Percentiles rank a stretch among this genome's conserved stretches.
phyloP scores from a whole-genome alignment of 2,113 vertebrate species.

The human (Homo sapiens) region DNA sequence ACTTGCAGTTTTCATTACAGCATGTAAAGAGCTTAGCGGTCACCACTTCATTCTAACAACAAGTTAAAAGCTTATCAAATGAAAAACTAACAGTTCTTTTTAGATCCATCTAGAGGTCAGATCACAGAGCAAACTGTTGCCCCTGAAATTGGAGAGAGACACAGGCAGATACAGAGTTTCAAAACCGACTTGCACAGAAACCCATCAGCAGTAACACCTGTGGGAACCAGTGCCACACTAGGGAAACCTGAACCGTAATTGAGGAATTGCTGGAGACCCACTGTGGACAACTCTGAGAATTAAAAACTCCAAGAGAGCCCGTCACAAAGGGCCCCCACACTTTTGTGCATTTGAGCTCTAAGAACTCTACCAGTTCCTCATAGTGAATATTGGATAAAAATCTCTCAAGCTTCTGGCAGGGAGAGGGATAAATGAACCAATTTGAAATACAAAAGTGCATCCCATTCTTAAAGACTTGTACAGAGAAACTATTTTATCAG shows the following conservation, averaged over 20 bases:
- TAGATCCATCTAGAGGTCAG: background rate
- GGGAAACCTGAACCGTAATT: background rate
- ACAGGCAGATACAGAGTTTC: background rate
- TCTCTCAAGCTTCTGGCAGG: background rate
- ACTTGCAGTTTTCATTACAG: background rate
- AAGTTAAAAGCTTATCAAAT: background rate
- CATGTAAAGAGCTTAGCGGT: background rate
- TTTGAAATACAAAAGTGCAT: background rate
- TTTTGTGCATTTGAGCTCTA: background rate
- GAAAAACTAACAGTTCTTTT: background rate
- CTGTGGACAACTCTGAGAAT: background rate
- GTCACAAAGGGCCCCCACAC: background rate
- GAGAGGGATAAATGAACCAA: background rate
- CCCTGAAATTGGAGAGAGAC: background rate
- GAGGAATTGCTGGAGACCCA: background rate
- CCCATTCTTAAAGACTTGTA: background rate
- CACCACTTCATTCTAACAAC: background rate
- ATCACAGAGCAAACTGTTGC: background rate
- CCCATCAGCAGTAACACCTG: background rate
- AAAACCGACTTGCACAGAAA: background rate
- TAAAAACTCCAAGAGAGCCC: background rate
- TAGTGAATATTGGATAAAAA: background rate
- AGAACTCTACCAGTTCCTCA: background rate
- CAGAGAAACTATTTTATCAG: background rate
- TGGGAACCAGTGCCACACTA: rapidly evolving